Base-by-base conservation (phyloP, 2,797 vertebrate species). In the Arctocebus calabarensis region DNA sequence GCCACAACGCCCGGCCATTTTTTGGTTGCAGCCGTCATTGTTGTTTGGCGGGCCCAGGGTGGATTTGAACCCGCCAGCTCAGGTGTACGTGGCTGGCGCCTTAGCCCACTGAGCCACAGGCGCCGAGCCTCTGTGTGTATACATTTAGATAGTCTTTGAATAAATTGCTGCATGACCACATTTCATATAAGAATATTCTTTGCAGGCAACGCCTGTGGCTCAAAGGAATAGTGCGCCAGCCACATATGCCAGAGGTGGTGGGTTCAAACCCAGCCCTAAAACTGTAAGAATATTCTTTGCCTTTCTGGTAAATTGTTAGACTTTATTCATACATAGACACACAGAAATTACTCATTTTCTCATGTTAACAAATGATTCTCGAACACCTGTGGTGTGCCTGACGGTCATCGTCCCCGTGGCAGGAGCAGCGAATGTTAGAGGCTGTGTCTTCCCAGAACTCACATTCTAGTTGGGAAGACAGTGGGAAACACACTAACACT, bases 151-250 rank as follows among this genome's bases (percentile, higher is more conserved):
- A 4, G 34, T 85, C 29, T 88, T 92, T 27, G 57, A 94, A 59
- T 94, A 94, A 74, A 37, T 84, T n/a, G 71, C 4, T 62, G 66
- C 22, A 23, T 79, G 84, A 59, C 10, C 37, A 29, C 22, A 86
- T 93, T 92, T 89, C 11, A 62, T 64, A 27, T 92, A 77, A 77
- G 55, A 94, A 43, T 64, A 85, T 90, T 88, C 23, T 70, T 93
- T 93, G 84, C 20, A 40, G 40, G 40, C 40, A 40, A 40, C 5
- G 40, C 40, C 40, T 40, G 40, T 40, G 40, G 40, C 40, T 40
- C 40, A 40, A 40, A 40, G 40, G 40, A 40, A 5, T 40, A 40
- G 40, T 3, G 40, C 40, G 40, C 40, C 40, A 5, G 40, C 40
- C 40, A 40, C 40, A 40, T 40, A 40, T 40, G 40, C 40, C 40